Base-by-base conservation (phyloP, 53 echinoderm and acorn worm species). In the Glandiceps talaboti region DNA sequence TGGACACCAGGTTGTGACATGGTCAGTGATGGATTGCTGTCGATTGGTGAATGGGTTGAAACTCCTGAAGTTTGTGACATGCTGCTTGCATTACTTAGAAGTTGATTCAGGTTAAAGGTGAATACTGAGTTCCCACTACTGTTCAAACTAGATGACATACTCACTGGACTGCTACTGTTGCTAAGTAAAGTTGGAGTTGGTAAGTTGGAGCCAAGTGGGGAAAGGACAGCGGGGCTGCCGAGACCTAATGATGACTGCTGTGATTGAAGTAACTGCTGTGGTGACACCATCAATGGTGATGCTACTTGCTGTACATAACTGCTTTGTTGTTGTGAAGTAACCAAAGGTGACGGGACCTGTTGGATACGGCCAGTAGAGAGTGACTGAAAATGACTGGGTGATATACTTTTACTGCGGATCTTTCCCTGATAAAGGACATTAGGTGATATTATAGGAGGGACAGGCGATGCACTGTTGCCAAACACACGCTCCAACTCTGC, bases 401-500 rank as follows among this genome's bases (percentile, higher is more conserved):
- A 45, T 20, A 20, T 45, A 20, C 64, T 45, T 45, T 45, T 45
- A 45, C 64, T 45, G 20, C 64, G 64, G 6, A 12, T 6, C 64
- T 45, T 6, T 45, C 20, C 20, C 64, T 20, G 6, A 12, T 6
- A 20, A 6, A 45, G 20, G 6, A 45, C 20, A 20, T 45, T 45
- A 12, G 64, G 64, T 45, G 64, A 45, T 12, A 45, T 6, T 20
- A 45, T 6, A 12, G 64, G 64, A 6, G 64, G 64, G n/a, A n/a
- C n/a, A n/a, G n/a, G n/a, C 6, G 64, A 45, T 45, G 64, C 20
- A 20, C 64, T 12, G 20, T 20, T 45, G 20, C 64, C 64, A 45
- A 45, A 45, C 6, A 45, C 64, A 45, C 64, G 80, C 27, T 85
- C 85, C 33, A 85, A 80, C 45, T 85, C 85, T 32, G 77, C 85